Base-by-base conservation (phyloP, 2,113 vertebrate species). In the Cyanoliseus patagonus region DNA sequence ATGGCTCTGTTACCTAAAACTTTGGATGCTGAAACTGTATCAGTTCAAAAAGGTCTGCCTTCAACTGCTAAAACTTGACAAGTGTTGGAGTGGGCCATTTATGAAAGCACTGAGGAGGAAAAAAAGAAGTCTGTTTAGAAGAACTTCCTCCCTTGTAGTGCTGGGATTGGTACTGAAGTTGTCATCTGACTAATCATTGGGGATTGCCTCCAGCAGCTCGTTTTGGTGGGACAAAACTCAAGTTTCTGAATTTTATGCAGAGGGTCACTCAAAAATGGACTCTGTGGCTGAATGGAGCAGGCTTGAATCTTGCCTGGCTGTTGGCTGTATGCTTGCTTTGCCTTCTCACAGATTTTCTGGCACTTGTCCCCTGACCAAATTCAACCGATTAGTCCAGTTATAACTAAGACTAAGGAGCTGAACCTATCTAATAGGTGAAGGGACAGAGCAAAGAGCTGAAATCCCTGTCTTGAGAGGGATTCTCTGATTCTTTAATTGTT, bases 361-460 rank as follows among this genome's bases (percentile, higher is more conserved):
- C 57, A 59, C 20, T 59, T n/a, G 55, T n/a, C 20, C 55, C 33
- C 33, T 23, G 33, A 59, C 13, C 33, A 35, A 15, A 59, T 59
- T 59, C 57, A 35, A 35, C 33, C 6, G 4, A 24, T 59, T 24
- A 59, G 33, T 35, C 11, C 7, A 28, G 30, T 25, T 90, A n/a
- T 47, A 78, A 64, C 30, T 27, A 5, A 52, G 46, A 35, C 20
- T 81, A 62, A 81, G 55, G 53, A 91, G 4, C 11, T 59, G n/a
- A 91, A 57, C 3, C 11, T 59, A 1, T 24, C 24, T 70, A 10
- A 35, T 41, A 17, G 11, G 23, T 15, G 18, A 5, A 4, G 7
- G 13, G 8, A 17, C 15, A 19, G 44, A 57, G 19, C 0, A 0
- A 46, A 0, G 3, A 90, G 37, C 25, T 74, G 8, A 67, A 59